phyloP scores from a whole-genome alignment of 30 jellyfish, hydroid and myxozoan species.

The Hydractinia symbiolongicarpus region DNA sequence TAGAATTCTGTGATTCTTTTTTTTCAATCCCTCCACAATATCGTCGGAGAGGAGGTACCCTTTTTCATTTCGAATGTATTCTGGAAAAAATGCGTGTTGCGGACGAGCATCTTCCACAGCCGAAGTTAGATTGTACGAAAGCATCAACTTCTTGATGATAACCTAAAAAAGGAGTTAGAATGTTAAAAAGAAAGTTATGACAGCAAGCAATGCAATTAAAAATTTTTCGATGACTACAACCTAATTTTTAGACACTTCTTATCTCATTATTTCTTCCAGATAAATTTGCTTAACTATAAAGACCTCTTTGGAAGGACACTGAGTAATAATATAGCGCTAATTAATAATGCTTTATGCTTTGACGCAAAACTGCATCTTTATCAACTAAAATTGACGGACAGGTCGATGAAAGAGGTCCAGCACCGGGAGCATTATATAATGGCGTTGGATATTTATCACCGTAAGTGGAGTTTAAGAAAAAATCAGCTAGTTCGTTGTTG shows the following conservation, averaged over 20 bases:
- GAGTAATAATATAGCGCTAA: no score
- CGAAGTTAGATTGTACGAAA: constrained; percentile 67
- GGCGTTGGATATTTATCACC: constrained; percentile 57
- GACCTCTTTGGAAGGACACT: no score
- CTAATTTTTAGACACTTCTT: no score
- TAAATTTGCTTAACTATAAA: no score
- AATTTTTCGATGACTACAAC: not conserved
- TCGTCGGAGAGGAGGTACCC: constrained; percentile 31
- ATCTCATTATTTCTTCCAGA: no score
- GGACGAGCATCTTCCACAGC: constrained; percentile 85
- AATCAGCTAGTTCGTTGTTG: constrained; percentile 96
- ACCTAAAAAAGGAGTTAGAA: constrained; percentile 41
- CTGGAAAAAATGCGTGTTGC: constrained; percentile 68
- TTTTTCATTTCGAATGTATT: constrained; percentile 63
- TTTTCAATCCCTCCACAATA: constrained; percentile 55
- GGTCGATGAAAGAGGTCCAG: constrained; percentile 91
- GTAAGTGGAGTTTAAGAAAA: constrained; percentile 45
- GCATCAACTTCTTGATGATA: constrained; percentile 79
- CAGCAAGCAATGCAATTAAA: not conserved
- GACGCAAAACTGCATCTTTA: constrained; percentile 11
- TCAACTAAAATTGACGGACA: constrained; percentile 84
- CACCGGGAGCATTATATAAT: constrained; percentile 68
- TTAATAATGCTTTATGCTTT: no score
- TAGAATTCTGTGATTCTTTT: constrained; percentile 56
- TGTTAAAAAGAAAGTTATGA: not conserved